Evolutionary conservation across 2,797 vertebrate genomes (phyloP), one percentile per base, ranked within the genome.

Genomic region (Todus mexicanus): DNA sequence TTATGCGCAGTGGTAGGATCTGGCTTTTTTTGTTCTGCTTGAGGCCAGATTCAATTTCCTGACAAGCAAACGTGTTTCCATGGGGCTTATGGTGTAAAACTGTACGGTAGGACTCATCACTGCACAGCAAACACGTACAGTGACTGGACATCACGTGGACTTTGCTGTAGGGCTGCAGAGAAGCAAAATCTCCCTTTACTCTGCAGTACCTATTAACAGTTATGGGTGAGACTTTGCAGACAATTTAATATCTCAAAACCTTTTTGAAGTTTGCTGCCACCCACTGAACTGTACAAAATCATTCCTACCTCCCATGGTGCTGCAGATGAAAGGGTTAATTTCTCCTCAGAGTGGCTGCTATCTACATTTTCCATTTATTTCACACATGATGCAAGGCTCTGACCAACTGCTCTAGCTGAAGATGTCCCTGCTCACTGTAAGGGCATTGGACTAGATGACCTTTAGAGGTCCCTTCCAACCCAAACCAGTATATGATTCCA

Each of bases 1-100:
- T 10, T 42, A 29, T 3, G 12, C 2, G 5, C 27, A 2, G 0
- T 12, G 69, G 45, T 5, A 80, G 50, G 54, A 61, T 8, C 4
- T n/a, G 26, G 42, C 9, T 23, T 20, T 33, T 43, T 20, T 31
- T 64, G 20, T 27, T 64, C 33, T 27, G 27, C 37, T 14, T 3
- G 53, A 87, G 18, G 72, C 31, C 72, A 85, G 74, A 77, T 53
- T 68, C 73, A 80, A 35, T 5, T 7, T 13, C 3, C 3, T 1
- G 8, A 57, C 4, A n/a, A 35, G 45, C 65, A 38, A 57, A 22
- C 9, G 50, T 45, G 25, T 8, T 31, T 84, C 37, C 20, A 15
- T 3, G 20, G 23, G 38, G 40, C 25, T 78, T 29, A 29, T 8
- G 59, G 74, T 84, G 7, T 43, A 40, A 56, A 76, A 35, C 15